Conservation (phyloP, 2,113 vertebrate genomes). For the Girardinichthys multiradiatus region DNA sequence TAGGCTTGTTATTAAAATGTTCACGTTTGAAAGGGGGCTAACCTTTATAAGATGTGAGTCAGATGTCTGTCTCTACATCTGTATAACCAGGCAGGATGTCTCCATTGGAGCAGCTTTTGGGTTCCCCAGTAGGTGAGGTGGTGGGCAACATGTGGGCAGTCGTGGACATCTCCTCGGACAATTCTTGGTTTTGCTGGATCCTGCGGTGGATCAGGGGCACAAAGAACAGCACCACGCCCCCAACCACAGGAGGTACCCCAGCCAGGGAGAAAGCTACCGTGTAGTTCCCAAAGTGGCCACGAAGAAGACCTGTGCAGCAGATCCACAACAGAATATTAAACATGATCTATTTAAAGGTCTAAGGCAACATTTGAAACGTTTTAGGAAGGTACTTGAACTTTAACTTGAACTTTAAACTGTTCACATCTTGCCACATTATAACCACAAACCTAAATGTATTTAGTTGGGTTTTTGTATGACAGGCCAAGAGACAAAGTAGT, state of each 20-base stretch:
- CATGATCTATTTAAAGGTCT: not conserved
- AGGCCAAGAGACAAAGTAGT: too few relatives aligned
- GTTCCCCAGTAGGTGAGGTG: constrained; percentile 18
- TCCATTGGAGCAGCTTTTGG: constrained; percentile 85
- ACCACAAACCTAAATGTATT: too few relatives aligned
- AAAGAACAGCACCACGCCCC: constrained; percentile 89
- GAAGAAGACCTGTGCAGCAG: constrained; percentile 85
- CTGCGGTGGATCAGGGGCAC: constrained; percentile 89
- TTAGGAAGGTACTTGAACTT: too few relatives aligned
- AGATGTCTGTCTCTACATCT: constrained; percentile 88
- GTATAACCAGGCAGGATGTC: constrained; percentile 92
- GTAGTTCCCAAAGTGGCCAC: constrained; percentile 87
- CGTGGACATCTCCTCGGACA: constrained; percentile 82
- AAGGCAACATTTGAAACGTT: too few relatives aligned
- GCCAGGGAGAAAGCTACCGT: constrained; percentile 93
- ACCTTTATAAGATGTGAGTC: constrained; percentile 68
- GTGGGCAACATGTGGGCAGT: constrained; percentile 87
- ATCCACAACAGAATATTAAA: not conserved
- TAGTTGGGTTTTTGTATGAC: too few relatives aligned
- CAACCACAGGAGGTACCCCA: constrained; percentile 92
- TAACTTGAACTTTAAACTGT: too few relatives aligned
- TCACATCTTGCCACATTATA: too few relatives aligned
- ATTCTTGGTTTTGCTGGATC: constrained; percentile 78
- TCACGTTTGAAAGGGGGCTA: not conserved
- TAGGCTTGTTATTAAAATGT: not conserved